Base-by-base conservation (phyloP, 1,140 invertebrate species). In the Pseudomyrmex concolor region DNA sequence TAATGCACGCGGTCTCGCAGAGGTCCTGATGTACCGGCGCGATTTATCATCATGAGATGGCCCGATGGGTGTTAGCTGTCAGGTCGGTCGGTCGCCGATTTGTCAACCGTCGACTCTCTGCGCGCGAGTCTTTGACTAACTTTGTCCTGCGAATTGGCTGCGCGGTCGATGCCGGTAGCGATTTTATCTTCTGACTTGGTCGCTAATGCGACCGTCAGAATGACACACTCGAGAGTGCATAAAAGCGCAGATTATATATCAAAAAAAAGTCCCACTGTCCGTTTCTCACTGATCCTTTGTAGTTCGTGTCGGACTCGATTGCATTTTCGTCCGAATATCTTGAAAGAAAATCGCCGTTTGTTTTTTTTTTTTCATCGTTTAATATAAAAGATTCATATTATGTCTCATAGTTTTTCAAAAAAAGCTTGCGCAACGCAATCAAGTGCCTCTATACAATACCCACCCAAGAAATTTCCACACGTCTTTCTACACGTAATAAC, bases 1-100 rank as follows among this genome's bases (percentile, higher is more conserved):
- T 88, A 85, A 88, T 85, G 86, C 83, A 70, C 68, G 54, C 57
- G 66, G 22, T 59, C 76, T 71, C 80, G 80, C 51, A 62, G 74
- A 84, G 80, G 22, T 43, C 48, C 78, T 17, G 60, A 60, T 83
- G 87, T 76, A 88, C 87, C 55, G 80, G 45, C 59, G 81, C 84
- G 86, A 89, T 89, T 89, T 88, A 89, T 89, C 88, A 89, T 76
- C 80, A 76, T 86, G 76, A 88, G 84, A 89, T 84, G 82, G 73
- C 2, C 71, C 84, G 83, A 89, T 89, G 87, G 77, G 85, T 89
- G 88, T 89, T 87, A 85, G 77, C 87, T 89, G 88, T 89, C 88
- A 87, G 78, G 73, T 89, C 83, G 82, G 68, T 34, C 77, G 55
- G 72, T 17, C 88, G 62, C 84, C 88, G 85, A 89, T 89, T 89